A percentile compares a stretch with the other conserved stretches of the same genome.
Conservation (phyloP, 2,888 invertebrate genomes). For the Eustalomyia histrio region DNA sequence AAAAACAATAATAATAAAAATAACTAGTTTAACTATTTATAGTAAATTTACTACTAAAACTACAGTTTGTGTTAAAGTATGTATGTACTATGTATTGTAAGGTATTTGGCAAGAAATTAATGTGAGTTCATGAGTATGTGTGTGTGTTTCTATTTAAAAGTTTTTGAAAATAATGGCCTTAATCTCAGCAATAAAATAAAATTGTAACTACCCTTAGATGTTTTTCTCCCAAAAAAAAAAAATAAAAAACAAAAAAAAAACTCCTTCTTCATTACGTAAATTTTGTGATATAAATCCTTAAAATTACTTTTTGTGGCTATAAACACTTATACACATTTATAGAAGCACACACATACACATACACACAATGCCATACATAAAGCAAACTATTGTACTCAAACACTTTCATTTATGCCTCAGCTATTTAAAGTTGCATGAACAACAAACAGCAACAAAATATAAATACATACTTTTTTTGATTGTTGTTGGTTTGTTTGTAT, state of each 20-base stretch:
- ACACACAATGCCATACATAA: not conserved
- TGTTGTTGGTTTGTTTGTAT: not conserved
- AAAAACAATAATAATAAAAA: slow-evolving; percentile 28
- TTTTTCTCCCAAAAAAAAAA: slow-evolving; percentile 7
- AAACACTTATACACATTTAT: slow-evolving; percentile 47
- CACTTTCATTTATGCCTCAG: slow-evolving; percentile 57
- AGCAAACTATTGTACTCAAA: slow-evolving; percentile 37
- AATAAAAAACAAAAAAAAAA: slow-evolving; percentile 26
- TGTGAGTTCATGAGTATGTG: not conserved
- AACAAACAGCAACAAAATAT: slow-evolving; percentile 43
- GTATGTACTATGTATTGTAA: not conserved
- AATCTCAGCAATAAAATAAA: slow-evolving; percentile 66
- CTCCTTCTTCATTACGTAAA: slow-evolving; percentile 64
- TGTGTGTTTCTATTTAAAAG: slow-evolving; percentile 29
- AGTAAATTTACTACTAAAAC: slow-evolving; percentile 26
- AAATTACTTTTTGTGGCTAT: slow-evolving; percentile 65
- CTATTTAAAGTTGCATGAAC: slow-evolving; percentile 50
- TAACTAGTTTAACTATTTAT: slow-evolving; percentile 35
- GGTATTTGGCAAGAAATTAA: slow-evolving; percentile 10
- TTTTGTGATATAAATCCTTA: slow-evolving; percentile 64
- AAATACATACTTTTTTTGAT: slow-evolving; percentile 13
- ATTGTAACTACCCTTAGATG: slow-evolving; percentile 59
- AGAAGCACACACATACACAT: slow-evolving; percentile 6
- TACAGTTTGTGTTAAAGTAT: not conserved
- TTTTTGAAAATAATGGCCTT: slow-evolving; percentile 63